Conservation (phyloP, 2,113 vertebrate genomes). For the Cyanoramphus novaezelandiae region DNA sequence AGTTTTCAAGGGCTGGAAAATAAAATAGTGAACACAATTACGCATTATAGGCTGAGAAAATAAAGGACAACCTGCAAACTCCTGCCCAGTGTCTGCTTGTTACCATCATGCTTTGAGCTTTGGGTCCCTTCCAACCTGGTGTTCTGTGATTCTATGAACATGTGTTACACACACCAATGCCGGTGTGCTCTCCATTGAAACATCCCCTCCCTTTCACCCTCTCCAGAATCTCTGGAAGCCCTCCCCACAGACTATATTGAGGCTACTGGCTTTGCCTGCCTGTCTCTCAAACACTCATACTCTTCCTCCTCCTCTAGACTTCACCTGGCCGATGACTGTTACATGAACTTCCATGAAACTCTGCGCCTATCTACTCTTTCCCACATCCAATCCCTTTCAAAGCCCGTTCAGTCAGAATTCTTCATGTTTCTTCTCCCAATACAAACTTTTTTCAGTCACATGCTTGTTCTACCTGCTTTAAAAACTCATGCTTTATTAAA, state of each 20-base stretch:
- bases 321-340: background rate
- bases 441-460: background rate
- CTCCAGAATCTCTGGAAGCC: background rate
- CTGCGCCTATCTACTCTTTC: background rate
- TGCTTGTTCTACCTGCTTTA: background rate
- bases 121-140: background rate
- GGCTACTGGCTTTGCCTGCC: background rate
- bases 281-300: background rate
- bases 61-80: background rate
- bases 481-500: background rate
- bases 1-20: background rate
- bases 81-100: background rate
- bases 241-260: background rate
- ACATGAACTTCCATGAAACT: background rate
- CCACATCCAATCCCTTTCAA: background rate
- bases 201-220: background rate
- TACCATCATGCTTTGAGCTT: background rate
- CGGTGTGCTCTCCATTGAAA: background rate
- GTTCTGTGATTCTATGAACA: background rate
- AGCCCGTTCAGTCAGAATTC: background rate
- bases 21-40: background rate
- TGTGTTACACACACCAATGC: background rate
- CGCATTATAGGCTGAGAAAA: background rate
- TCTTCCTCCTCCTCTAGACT: background rate
- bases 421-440: background rate